Percentiles rank a stretch among this genome's conserved stretches.
Conservation (phyloP, 2,888 invertebrate species). For the Drosophila picticornis region DNA sequence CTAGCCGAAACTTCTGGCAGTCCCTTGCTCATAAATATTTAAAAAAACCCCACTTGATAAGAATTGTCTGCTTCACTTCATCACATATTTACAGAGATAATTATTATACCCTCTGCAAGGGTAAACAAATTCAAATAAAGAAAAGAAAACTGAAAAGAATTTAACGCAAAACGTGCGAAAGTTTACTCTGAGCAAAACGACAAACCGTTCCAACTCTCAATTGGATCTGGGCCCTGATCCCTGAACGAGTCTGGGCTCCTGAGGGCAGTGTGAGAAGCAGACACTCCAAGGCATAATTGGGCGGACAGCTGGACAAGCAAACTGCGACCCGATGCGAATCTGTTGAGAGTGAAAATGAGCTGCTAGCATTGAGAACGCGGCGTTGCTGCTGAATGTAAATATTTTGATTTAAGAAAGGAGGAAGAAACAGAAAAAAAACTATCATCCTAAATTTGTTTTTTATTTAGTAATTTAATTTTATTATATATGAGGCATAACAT, state of each 20-base stretch:
- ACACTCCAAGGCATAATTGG: slow-evolving; percentile 37
- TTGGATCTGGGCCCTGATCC: slow-evolving; percentile 3
- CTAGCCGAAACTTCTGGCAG: neutral
- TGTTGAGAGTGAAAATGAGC: slow-evolving; percentile 13
- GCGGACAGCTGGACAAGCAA: slow-evolving; percentile 20
- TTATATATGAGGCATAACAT: neutral
- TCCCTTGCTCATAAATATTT: neutral
- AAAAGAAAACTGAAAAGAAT: slow-evolving; percentile 45
- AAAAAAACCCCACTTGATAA: neutral
- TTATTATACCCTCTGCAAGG: neutral
- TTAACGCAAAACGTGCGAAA: slow-evolving; percentile 77
- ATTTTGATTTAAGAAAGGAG: neutral
- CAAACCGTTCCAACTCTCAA: slow-evolving; percentile 16
- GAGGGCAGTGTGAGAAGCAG: slow-evolving; percentile 19
- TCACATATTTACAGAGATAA: neutral
- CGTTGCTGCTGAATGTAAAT: neutral
- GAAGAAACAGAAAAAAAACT: neutral
- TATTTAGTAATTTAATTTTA: neutral
- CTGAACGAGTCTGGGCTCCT: neutral
- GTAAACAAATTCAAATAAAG: slow-evolving; percentile 1
- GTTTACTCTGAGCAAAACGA: slow-evolving; percentile 59
- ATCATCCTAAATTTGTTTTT: neutral
- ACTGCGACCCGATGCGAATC: slow-evolving; percentile 22
- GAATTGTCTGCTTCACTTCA: neutral
- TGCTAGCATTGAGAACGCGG: slow-evolving; percentile 10